Conservation (phyloP, 2,797 vertebrate genomes). For the Cuniculus paca region DNA sequence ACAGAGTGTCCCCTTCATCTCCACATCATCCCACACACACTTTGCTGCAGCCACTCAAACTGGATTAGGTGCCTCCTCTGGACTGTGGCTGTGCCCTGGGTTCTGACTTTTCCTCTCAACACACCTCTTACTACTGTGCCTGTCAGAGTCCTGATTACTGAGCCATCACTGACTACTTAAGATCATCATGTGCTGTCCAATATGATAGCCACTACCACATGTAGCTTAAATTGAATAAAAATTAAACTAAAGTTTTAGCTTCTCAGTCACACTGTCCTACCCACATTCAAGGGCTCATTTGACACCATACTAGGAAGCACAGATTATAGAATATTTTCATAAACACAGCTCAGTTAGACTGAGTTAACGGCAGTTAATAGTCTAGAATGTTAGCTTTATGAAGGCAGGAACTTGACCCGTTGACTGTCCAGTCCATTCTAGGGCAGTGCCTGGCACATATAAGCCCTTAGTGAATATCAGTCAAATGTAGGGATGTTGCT, state of each 20-base stretch:
- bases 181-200: background rate
- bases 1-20: background rate
- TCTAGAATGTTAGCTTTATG: constrained; percentile 4
- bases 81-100: background rate
- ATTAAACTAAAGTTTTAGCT: constrained; percentile 19
- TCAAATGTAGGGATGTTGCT: background rate
- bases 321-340: constrained; percentile 19
- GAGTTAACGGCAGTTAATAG: background rate
- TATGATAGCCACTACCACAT: background rate
- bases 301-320: background rate
- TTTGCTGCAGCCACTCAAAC: background rate
- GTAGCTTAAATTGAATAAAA: constrained; percentile 44
- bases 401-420: constrained; percentile 3
- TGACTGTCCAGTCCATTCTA: constrained; percentile 42
- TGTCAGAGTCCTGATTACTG: background rate
- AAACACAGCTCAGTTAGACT: constrained; percentile 24
- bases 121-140: background rate
- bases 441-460: background rate
- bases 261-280: constrained; percentile 23
- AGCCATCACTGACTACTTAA: background rate
- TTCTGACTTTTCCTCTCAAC: background rate
- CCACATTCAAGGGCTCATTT: background rate
- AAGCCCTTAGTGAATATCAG: background rate
- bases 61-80: background rate
- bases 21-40: no score